Base-by-base conservation (phyloP, 2,113 vertebrate species). In the Artemisiospiza belli region DNA sequence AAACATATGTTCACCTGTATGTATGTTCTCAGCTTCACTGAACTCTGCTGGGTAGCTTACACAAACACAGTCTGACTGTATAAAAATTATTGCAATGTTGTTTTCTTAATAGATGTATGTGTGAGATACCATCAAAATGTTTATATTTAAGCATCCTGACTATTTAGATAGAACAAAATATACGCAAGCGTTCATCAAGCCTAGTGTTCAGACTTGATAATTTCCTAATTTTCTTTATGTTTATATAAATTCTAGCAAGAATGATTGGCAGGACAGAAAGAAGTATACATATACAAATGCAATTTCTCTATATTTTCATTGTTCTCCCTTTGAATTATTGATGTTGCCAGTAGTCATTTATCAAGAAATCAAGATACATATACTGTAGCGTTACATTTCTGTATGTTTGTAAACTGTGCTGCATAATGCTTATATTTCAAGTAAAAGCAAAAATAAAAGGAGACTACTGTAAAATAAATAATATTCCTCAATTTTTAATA, bases 321-420 rank as follows among this genome's bases (percentile, higher is more conserved):
- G 95, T 96, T 97, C 91, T 97, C n/a, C 92, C 95, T 94, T 95
- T 98, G 97, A 98, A 98, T 98, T 98, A 98, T 98, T 98, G 96
- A 98, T 98, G 96, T 97, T 94, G 96, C 97, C 96, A 94, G 96
- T 92, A 97, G 97, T 97, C 96, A 97, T 97, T 97, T 97, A 92
- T 96, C 97, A 97, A 95, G 95, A 97, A 98, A 97, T 96, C 94
- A 96, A 97, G 93, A 94, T 89, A 88, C 35, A 81, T 94, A 92
- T 83, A 78, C 64, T 94, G 67, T 49, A 95, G 83, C 63, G 57
- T 61, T 85, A 57, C 55, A 75, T 69, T 97, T 95, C 87, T 69
- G 61, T 95, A 78, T 91, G 58, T 93, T 93, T 96, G 66, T 94
- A 96, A 97, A 97, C 87, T 89, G 85, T 22, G 69, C 28, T 84